Conservation (phyloP, 2,888 invertebrate genomes). For the Osmoderma eremita region DNA sequence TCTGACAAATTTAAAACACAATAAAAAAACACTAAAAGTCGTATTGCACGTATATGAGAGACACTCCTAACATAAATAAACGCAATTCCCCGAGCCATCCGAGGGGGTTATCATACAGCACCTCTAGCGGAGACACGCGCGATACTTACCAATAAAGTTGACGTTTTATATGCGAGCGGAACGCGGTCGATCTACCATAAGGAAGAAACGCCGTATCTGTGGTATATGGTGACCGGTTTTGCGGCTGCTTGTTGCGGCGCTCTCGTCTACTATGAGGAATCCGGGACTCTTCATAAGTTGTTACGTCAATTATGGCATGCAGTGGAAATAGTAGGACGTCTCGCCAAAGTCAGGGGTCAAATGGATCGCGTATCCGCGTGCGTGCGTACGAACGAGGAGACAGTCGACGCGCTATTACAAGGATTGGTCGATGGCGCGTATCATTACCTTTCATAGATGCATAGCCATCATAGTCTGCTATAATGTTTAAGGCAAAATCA, state of each 20-base stretch:
- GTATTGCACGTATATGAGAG: background rate
- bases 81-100: background rate
- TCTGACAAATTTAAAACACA: conserved; percentile 5
- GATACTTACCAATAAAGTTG: background rate
- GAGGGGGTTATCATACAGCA: too few species aligned
- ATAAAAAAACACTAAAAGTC: background rate
- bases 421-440: too few species aligned
- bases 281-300: background rate
- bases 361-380: conserved; percentile 3
- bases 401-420: too few species aligned
- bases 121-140: too few species aligned
- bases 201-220: background rate
- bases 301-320: background rate
- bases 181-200: conserved; percentile 2
- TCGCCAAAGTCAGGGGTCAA: background rate
- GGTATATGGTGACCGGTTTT: conserved; percentile 4
- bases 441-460: too few species aligned
- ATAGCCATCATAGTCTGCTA: too few species aligned
- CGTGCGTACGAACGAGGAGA: background rate
- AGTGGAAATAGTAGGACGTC: background rate
- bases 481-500: too few species aligned
- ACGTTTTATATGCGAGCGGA: background rate
- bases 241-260: background rate
- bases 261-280: background rate
- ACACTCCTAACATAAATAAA: conserved; percentile 1